Conservation (phyloP, 2,888 invertebrate species). For the Lacanobia oleracea region DNA sequence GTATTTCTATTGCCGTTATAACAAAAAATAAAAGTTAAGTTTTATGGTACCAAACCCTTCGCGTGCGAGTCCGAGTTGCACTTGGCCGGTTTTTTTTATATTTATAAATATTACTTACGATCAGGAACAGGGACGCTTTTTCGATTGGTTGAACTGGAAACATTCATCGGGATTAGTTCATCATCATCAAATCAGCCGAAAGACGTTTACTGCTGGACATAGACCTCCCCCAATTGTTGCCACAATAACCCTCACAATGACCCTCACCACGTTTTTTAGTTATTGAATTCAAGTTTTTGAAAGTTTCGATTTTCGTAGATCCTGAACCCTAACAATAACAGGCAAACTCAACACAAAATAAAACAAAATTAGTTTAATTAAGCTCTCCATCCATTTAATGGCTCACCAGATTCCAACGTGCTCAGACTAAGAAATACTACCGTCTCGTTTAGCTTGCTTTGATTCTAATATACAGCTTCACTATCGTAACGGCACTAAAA, state of each 20-base stretch:
- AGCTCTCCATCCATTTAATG: slow-evolving; percentile 16
- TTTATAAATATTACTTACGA: too few species aligned
- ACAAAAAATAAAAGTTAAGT: too few species aligned
- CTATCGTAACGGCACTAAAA: slow-evolving; percentile 36
- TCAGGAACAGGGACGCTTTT: not conserved
- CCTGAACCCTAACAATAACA: not conserved
- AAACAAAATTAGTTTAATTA: slow-evolving; percentile 11
- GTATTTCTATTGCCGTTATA: too few species aligned
- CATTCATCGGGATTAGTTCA: too few species aligned
- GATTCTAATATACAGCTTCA: slow-evolving; percentile 33
- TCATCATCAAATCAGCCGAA: too few species aligned
- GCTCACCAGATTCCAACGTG: slow-evolving; percentile 6
- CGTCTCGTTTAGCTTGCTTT: slow-evolving; percentile 16
- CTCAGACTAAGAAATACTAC: slow-evolving; percentile 11
- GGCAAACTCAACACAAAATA: slow-evolving; percentile 3
- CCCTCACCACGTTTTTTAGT: not conserved
- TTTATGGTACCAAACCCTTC: too few species aligned
- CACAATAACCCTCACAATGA: too few species aligned
- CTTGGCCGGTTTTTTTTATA: too few species aligned
- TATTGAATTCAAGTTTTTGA: not conserved
- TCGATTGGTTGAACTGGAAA: not conserved
- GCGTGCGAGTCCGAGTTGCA: too few species aligned
- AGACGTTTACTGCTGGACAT: too few species aligned
- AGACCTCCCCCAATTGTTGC: too few species aligned
- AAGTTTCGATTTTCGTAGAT: not conserved